phyloP scores from a whole-genome alignment of 1,140 invertebrate genomes.

The Lethrus apterus region DNA sequence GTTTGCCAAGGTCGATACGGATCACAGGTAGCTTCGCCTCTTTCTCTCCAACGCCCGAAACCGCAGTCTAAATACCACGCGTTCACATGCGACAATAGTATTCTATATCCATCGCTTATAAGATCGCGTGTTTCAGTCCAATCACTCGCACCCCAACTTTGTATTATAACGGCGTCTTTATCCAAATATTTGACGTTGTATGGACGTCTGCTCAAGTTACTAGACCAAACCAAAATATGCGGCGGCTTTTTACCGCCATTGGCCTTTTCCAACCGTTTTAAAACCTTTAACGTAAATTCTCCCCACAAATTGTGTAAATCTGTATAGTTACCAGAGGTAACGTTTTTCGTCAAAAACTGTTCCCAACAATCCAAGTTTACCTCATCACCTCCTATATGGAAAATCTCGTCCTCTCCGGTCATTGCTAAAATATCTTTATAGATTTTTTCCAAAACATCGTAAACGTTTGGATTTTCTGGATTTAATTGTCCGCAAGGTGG shows the following conservation, averaged over 20 bases:
- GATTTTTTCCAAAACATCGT: constrained; percentile 57
- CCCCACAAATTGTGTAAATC: constrained; percentile 71
- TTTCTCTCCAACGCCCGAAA: constrained; percentile 70
- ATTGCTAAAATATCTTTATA: constrained; percentile 60
- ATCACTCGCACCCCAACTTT: constrained; percentile 70
- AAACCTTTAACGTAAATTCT: constrained; percentile 60
- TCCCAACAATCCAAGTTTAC: constrained; percentile 70
- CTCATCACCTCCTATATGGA: constrained; percentile 81
- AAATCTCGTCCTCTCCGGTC: constrained; percentile 57
- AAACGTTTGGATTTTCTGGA: constrained; percentile 67
- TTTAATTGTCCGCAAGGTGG: constrained; percentile 79
- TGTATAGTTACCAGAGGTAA: constrained; percentile 55
- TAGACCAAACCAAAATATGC: constrained; percentile 69
- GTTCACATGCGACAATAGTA: constrained; percentile 77
- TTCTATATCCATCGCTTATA: constrained; percentile 62
- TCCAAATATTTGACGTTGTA: constrained; percentile 57
- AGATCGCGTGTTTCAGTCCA: constrained; percentile 69
- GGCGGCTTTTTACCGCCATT: constrained; percentile 57
- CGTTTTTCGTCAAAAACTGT: constrained; percentile 47
- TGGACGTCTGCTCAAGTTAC: constrained; percentile 64
- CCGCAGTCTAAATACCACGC: constrained; percentile 82
- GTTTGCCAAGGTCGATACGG: constrained; percentile 77
- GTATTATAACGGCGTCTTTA: constrained; percentile 51
- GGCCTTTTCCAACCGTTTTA: constrained; percentile 53
- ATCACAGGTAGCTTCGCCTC: constrained; percentile 63